A percentile compares a stretch with the other conserved stretches of the same genome.
Conservation (phyloP, 2,888 invertebrate species). For the Dynastes maya region DNA sequence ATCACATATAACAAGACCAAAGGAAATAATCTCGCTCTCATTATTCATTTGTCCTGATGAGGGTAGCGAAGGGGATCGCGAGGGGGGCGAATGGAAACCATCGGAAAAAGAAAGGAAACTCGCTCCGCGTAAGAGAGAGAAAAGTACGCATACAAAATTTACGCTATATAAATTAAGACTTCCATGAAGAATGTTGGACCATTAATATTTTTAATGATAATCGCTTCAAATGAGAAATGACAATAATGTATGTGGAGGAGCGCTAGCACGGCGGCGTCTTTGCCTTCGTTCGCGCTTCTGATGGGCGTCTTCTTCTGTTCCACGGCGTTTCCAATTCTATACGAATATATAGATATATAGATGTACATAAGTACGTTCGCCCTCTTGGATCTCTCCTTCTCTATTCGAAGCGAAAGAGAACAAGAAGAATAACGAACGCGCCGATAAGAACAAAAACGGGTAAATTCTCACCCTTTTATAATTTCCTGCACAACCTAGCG, state of each 20-base stretch:
- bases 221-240: constrained; percentile 69
- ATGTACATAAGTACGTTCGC: constrained; percentile 8
- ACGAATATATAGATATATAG: not conserved
- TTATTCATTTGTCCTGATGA: constrained; percentile 60
- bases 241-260: constrained; percentile 69
- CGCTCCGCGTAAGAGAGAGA: constrained; percentile 48
- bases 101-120: constrained; percentile 37
- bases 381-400: constrained; percentile 23
- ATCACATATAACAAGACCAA: constrained; percentile 61
- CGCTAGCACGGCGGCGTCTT: constrained; percentile 57
- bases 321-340: constrained; percentile 27
- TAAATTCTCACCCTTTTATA: constrained; percentile 52
- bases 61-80: constrained; percentile 5
- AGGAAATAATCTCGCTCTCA: constrained; percentile 60
- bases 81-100: constrained; percentile 6
- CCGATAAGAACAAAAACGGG: constrained; percentile 54
- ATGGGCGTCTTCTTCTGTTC: constrained; percentile 51
- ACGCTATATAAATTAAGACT: constrained; percentile 68
- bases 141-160: constrained; percentile 67
- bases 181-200: constrained; percentile 69
- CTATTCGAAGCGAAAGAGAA: constrained; percentile 41
- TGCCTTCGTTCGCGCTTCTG: constrained; percentile 58
- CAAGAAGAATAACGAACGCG: constrained; percentile 60
- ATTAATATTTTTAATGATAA: constrained; percentile 72
- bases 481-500: constrained; percentile 46